Evolutionary conservation across 1,140 invertebrate species (phyloP), one percentile per base, ranked within the genome.

Genomic region (Vanessa atalanta): DNA sequence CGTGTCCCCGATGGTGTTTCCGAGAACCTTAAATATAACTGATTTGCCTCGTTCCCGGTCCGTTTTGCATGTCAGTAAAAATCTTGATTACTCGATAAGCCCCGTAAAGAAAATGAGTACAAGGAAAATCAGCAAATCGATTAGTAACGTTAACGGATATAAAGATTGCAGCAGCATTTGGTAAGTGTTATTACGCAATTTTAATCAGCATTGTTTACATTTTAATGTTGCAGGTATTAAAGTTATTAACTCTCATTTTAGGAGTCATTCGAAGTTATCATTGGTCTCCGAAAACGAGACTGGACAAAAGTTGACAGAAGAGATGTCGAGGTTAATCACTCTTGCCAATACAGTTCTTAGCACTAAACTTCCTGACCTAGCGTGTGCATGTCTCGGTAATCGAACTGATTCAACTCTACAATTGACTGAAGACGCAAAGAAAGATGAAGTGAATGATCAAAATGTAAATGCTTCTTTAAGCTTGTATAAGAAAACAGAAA

Each of bases 11-110:
- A 84, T 94, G 91, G 81, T 77, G 13, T 61, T 78, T 20, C 80
- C 83, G 12, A 84, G 80, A 53, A 82, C 87, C 11, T 81, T 87
- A 64, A 88, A 88, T 55, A 76, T 86, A 86, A 94, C 70, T 86
- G 95, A 93, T 91, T 94, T 90, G 92, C 95, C 82, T 83, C 87
- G 87, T 75, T 86, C 83, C 65, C 83, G 76, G 51, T 88, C 90
- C 12, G 88, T 89, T 43, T 75, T 88, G n/a, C 86, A 90, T 67
- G 88, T 91, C 16, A 89, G 80, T 83, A 93, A 83, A 83, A 92
- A 77, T 74, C 53, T 82, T n/a, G 90, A 91, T 63, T 87, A 81
- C 55, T 72, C 86, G 14, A 78, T 85, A 55, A 84, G 47, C 71
- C 79, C 87, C 15, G 55, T 78, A 31, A 92, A 91, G 79, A 91